phyloP scores from a whole-genome alignment of 2,888 invertebrate genomes.

The Noctua comes region DNA sequence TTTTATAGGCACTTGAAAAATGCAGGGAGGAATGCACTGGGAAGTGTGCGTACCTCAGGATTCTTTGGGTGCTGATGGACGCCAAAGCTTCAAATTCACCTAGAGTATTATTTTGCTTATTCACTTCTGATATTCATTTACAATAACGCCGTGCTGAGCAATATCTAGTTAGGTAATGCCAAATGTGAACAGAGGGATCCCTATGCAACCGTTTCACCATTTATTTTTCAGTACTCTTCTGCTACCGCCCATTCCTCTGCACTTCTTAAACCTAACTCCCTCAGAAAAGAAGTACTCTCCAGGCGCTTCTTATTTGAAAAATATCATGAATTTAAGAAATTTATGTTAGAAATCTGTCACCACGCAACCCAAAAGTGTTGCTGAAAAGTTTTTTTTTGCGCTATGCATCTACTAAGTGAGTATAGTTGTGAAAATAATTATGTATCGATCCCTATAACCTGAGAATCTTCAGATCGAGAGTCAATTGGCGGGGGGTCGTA shows the following conservation, averaged over 20 bases:
- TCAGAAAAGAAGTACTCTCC: too few relatives aligned
- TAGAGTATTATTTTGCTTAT: background rate
- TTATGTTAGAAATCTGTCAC: too few relatives aligned
- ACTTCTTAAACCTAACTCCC: too few relatives aligned
- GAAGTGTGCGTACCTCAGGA: conserved; percentile 7
- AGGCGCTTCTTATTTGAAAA: too few relatives aligned
- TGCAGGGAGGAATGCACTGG: conserved; percentile 56
- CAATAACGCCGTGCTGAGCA: background rate
- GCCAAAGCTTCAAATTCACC: background rate
- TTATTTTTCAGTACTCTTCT: background rate
- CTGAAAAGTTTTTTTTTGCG: too few relatives aligned
- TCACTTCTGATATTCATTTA: background rate
- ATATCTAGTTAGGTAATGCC: background rate
- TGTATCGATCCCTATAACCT: too few relatives aligned
- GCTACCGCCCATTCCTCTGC: background rate
- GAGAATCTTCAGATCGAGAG: too few relatives aligned
- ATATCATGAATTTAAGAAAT: too few relatives aligned
- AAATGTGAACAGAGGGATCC: background rate
- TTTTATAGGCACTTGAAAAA: conserved; percentile 53
- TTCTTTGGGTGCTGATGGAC: background rate
- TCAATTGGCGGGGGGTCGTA: too few relatives aligned
- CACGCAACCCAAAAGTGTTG: too few relatives aligned
- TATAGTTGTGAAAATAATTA: too few relatives aligned
- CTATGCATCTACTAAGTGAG: too few relatives aligned
- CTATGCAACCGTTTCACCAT: background rate